phyloP scores from a whole-genome alignment of 2,888 invertebrate species.

The Tenthredo livida region DNA sequence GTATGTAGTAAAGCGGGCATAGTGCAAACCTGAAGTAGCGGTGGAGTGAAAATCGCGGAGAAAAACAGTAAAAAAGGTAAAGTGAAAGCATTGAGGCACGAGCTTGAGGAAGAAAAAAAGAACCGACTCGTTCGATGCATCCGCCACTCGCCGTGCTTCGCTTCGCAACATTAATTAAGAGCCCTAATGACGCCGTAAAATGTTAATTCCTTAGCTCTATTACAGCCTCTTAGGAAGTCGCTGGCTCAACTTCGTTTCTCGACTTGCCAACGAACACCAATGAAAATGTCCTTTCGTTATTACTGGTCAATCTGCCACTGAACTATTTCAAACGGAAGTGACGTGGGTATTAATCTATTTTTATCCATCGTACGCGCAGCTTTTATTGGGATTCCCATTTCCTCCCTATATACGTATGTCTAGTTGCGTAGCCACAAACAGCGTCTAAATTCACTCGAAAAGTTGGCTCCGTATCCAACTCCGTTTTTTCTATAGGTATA shows the following conservation, averaged over 20 bases:
- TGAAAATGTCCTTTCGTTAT: slow-evolving; percentile 19
- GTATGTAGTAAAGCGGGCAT: background rate
- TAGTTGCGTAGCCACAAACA: background rate
- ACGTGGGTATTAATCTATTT: background rate
- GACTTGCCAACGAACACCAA: slow-evolving; percentile 6
- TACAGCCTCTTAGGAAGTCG: slow-evolving; percentile 53
- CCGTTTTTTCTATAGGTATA: background rate
- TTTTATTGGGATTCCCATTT: background rate
- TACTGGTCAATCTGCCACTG: background rate
- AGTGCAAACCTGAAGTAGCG: background rate
- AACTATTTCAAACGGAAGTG: background rate
- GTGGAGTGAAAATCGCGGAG: background rate
- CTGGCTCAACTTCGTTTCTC: slow-evolving; percentile 19
- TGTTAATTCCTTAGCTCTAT: slow-evolving; percentile 53
- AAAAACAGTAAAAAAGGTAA: background rate
- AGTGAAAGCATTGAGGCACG: background rate
- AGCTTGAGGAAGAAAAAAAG: background rate
- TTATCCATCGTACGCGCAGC: background rate
- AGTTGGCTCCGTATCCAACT: background rate
- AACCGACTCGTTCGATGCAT: slow-evolving; percentile 53
- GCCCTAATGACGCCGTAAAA: slow-evolving; percentile 55
- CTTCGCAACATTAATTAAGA: slow-evolving; percentile 55
- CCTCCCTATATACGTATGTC: background rate
- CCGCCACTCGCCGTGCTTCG: slow-evolving; percentile 44
- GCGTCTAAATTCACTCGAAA: background rate